These are phyloP conservation scores for Sphinx pinastri DNA, from an alignment of 2,888 invertebrate species.

Conservation along the genomic window DNA sequence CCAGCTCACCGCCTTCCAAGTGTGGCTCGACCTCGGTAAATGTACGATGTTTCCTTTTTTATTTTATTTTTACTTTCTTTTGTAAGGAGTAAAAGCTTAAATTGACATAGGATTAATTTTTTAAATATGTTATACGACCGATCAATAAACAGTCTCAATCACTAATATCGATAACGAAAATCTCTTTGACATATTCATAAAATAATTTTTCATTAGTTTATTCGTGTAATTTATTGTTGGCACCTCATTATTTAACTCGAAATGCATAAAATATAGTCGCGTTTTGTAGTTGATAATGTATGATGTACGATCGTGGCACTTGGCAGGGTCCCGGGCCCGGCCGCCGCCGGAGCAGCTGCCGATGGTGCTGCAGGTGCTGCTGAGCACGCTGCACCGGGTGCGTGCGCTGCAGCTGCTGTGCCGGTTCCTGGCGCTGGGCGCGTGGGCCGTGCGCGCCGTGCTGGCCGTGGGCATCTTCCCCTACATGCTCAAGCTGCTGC, in stretches of 20 bases:
- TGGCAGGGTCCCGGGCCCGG: constrained; percentile 72
- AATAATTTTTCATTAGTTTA: too few species aligned
- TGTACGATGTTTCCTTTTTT: constrained; percentile 39
- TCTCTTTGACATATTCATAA: too few species aligned
- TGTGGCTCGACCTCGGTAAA: constrained; percentile 92
- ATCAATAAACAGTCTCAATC: too few species aligned
- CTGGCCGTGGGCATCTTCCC: constrained; percentile 99
- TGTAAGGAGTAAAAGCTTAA: too few species aligned
- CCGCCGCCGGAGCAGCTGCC: constrained; percentile 97
- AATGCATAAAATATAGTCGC: too few species aligned
- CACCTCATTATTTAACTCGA: too few species aligned
- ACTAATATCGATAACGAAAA: too few species aligned
- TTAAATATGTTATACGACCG: too few species aligned
- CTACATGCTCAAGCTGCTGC: constrained; percentile 97
- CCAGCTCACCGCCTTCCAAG: constrained; percentile 98
- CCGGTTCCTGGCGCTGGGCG: constrained; percentile 96
- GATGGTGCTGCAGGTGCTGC: constrained; percentile 96
- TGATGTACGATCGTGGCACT: neutral
- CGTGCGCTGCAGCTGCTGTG: constrained; percentile 97
- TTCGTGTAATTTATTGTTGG: too few species aligned
- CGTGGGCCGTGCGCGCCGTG: constrained; percentile 94
- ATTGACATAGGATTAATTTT: too few species aligned
- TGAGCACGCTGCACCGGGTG: constrained; percentile 91
- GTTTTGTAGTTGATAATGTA: too few species aligned
- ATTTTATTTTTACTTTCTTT: neutral